A percentile compares a stretch with the other conserved stretches of the same genome.
phyloP scores from a whole-genome alignment of 2,797 vertebrate species.

The Astyanax mexicanus region DNA sequence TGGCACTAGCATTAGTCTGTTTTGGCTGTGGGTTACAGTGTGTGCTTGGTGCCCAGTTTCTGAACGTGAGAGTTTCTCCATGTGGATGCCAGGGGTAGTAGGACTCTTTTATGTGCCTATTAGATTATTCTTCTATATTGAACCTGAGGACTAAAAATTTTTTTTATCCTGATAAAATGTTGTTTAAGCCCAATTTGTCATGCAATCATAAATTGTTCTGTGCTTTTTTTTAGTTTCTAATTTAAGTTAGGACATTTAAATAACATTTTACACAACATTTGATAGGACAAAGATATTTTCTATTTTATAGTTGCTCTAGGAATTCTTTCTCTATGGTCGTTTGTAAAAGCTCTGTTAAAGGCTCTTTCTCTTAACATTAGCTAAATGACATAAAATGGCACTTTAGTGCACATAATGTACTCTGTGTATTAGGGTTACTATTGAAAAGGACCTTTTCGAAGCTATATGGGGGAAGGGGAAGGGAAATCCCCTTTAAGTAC shows the following conservation, averaged over 20 bases:
- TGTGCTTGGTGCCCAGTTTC: constrained; percentile 58
- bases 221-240: no score
- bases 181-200: background rate
- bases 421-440: background rate
- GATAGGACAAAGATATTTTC: no score
- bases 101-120: background rate
- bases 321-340: background rate
- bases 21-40: constrained; percentile 54
- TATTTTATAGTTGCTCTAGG: no score
- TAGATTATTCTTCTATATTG: background rate
- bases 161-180: background rate
- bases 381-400: background rate
- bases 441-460: background rate
- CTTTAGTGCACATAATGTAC: background rate
- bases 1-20: constrained; percentile 51
- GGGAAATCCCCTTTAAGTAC: no score
- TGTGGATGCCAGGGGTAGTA: background rate
- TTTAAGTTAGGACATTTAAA: no score
- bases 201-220: no score
- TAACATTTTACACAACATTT: no score
- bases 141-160: background rate
- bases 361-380: background rate
- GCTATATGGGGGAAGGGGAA: no score
- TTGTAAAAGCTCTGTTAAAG: background rate
- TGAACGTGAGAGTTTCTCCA: constrained; percentile 45